Evolutionary conservation across 2,113 vertebrate species (phyloP).

Genomic region (Tamias sibiricus): DNA sequence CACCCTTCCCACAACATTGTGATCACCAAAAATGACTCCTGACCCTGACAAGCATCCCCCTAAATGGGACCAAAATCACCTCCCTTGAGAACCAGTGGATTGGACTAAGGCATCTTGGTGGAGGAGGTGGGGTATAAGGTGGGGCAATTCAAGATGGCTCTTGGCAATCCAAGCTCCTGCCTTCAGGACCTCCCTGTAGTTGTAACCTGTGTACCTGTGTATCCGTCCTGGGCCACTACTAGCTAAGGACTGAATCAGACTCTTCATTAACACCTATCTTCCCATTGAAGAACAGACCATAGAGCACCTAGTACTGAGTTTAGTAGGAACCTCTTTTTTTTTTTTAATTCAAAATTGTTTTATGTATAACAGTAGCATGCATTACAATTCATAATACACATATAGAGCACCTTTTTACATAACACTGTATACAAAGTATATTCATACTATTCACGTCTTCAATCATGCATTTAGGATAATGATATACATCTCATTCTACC

Average conservation of each 20-base stretch:
- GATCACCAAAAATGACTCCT: neutral
- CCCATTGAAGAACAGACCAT: neutral
- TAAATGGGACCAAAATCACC: neutral
- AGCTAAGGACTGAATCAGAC: neutral
- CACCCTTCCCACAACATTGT: neutral
- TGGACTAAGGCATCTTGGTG: neutral
- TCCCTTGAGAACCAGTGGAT: neutral
- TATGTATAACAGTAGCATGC: no score
- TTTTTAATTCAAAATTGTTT: no score
- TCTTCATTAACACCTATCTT: neutral
- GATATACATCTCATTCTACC: no score
- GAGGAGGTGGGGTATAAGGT: neutral
- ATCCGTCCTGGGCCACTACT: neutral
- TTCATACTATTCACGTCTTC: no score
- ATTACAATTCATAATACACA: no score
- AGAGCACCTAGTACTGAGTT: no score
- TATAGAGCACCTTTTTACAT: no score
- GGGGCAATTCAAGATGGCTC: neutral
- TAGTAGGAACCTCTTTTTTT: no score
- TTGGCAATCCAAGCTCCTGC: no score
- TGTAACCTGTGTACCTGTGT: neutral
- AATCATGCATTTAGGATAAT: no score
- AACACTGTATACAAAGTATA: no score
- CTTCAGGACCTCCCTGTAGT: neutral
- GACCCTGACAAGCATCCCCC: neutral